Conservation (phyloP, 2,113 vertebrate species). For the Morone saxatilis region DNA sequence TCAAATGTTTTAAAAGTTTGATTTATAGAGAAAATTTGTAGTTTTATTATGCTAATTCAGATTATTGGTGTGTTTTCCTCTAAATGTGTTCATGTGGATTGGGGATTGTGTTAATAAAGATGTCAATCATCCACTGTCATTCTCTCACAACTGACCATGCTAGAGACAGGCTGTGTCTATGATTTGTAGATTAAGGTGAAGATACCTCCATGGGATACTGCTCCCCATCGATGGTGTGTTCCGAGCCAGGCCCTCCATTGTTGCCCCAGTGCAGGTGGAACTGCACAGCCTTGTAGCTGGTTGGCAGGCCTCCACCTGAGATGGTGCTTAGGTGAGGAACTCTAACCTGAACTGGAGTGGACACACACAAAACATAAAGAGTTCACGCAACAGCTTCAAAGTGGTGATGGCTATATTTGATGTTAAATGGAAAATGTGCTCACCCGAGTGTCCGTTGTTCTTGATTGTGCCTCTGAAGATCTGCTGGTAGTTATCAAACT, state of each 20-base stretch:
- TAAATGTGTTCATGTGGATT: background rate
- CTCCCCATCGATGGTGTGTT: slow-evolving; percentile 92
- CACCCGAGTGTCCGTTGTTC: slow-evolving; percentile 86
- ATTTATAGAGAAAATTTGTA: background rate
- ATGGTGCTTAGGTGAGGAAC: slow-evolving; percentile 71
- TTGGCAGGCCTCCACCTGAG: slow-evolving; percentile 80
- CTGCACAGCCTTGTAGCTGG: slow-evolving; percentile 87
- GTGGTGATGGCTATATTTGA: background rate
- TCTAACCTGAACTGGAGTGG: slow-evolving; percentile 83
- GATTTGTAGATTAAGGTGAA: background rate
- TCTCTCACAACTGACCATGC: background rate
- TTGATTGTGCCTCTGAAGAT: slow-evolving; percentile 67
- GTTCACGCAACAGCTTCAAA: background rate
- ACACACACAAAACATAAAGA: background rate
- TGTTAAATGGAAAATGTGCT: background rate
- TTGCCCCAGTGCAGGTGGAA: slow-evolving; percentile 94
- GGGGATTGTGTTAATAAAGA: too few species aligned
- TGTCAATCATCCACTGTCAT: too few species aligned
- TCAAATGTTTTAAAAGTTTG: background rate
- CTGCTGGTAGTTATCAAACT: slow-evolving; percentile 80
- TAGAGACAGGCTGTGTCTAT: background rate
- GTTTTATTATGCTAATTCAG: background rate
- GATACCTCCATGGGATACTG: slow-evolving; percentile 93
- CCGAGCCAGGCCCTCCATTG: slow-evolving; percentile 67
- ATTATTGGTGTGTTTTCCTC: background rate